phyloP scores from a whole-genome alignment of 2,113 vertebrate genomes.

The Oreamnos americanus region DNA sequence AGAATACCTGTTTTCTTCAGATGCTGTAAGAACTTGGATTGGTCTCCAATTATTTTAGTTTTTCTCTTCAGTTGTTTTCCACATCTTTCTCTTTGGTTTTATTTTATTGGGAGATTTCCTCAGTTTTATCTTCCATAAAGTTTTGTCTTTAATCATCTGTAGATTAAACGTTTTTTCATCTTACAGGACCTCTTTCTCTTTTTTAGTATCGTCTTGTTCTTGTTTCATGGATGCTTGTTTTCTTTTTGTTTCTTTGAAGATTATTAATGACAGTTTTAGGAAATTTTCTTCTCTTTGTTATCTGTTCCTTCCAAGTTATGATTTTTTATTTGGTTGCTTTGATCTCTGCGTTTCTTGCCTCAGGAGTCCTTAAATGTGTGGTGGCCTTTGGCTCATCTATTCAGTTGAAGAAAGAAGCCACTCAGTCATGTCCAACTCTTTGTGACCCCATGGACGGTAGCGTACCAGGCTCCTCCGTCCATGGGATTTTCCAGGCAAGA shows the following conservation, averaged over 20 bases:
- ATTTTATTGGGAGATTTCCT: neutral
- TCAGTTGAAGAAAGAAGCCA: neutral
- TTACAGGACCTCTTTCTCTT: neutral
- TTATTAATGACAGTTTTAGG: neutral
- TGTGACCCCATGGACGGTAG: neutral
- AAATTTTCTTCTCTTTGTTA: neutral
- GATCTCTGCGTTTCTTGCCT: neutral
- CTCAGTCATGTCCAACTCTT: neutral
- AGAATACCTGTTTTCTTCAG: neutral
- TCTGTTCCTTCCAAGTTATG: neutral
- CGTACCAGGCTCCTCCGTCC: neutral
- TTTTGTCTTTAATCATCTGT: neutral
- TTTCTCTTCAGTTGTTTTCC: neutral
- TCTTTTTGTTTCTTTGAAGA: neutral
- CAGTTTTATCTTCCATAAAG: neutral
- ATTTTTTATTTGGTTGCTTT: neutral
- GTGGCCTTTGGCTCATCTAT: neutral
- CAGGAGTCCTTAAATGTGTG: neutral
- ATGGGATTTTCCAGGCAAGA: neutral
- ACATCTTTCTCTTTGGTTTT: neutral
- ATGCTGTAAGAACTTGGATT: neutral
- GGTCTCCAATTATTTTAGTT: neutral
- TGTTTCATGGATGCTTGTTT: conserved; percentile 5
- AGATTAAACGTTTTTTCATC: neutral
- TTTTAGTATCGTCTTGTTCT: neutral